Evolutionary conservation across 2,113 vertebrate species (phyloP).

Genomic region (Acrocephalus arundinaceus): DNA sequence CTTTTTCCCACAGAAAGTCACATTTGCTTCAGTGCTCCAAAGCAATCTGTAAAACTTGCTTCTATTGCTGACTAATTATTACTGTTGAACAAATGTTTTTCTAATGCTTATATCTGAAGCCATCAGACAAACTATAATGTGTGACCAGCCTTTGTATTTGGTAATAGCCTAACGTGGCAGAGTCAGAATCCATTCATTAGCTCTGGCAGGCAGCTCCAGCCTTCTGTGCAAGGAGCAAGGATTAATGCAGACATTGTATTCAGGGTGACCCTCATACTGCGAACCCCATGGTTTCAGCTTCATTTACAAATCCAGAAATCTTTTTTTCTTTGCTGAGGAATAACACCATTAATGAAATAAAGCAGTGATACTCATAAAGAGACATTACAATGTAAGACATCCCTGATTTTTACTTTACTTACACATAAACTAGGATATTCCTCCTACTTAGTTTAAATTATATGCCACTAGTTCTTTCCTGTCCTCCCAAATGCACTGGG

Average conservation of each 20-base stretch:
- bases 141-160: slow-evolving; percentile 56
- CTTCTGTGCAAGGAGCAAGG: slow-evolving; percentile 43
- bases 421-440: background rate
- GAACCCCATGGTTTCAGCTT: slow-evolving; percentile 10
- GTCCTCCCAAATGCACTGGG: background rate
- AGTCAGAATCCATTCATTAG: slow-evolving; percentile 54
- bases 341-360: slow-evolving; percentile 18
- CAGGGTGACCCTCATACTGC: background rate
- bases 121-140: slow-evolving; percentile 60
- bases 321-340: background rate
- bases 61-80: slow-evolving; percentile 25
- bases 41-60: slow-evolving; percentile 41
- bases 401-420: background rate
- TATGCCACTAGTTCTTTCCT: background rate
- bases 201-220: slow-evolving; percentile 44
- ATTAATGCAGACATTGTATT: slow-evolving; percentile 34
- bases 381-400: background rate
- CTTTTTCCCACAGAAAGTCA: background rate
- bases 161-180: slow-evolving; percentile 11
- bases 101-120: slow-evolving; percentile 55
- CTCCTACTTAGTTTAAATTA: background rate
- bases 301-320: background rate
- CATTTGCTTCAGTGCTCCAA: background rate
- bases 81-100: slow-evolving; percentile 55
- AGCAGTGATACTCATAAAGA: background rate